Evolutionary conservation across 2,888 invertebrate species (phyloP).

Genomic region (Thymelicus acteon): DNA sequence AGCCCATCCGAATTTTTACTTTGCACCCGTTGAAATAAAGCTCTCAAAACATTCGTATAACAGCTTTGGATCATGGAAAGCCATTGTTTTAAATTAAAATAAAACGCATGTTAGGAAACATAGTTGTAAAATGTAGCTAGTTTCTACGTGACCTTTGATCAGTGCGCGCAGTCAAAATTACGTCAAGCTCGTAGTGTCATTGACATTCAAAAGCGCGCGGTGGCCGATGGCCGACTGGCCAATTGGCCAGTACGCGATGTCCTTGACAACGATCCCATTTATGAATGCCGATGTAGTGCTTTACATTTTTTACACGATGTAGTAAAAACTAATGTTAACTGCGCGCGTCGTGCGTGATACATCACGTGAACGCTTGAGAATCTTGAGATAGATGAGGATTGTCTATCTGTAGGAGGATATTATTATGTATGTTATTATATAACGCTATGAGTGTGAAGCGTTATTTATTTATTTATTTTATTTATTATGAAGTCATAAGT

Average conservation of each 20-base stretch:
- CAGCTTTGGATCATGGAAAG: no score
- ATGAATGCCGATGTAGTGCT: constrained; percentile 26
- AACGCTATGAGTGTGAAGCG: no score
- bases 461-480: no score
- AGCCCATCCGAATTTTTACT: no score
- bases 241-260: constrained; percentile 57
- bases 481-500: no score
- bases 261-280: constrained; percentile 54
- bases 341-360: not conserved
- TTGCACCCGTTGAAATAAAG: no score
- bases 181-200: constrained; percentile 58
- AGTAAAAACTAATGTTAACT: constrained; percentile 21
- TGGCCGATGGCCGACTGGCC: constrained; percentile 53
- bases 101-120: not conserved
- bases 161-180: constrained; percentile 44
- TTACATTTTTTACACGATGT: constrained; percentile 35
- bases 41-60: no score
- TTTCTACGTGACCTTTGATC: constrained; percentile 29
- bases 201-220: constrained; percentile 57
- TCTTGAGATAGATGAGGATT: no score
- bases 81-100: no score
- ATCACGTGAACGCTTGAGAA: not conserved
- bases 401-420: no score
- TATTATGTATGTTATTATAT: no score
- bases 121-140: constrained; percentile 2